Evolutionary conservation across 2,888 invertebrate species (phyloP).

Genomic region (Podabrus alpinus): DNA sequence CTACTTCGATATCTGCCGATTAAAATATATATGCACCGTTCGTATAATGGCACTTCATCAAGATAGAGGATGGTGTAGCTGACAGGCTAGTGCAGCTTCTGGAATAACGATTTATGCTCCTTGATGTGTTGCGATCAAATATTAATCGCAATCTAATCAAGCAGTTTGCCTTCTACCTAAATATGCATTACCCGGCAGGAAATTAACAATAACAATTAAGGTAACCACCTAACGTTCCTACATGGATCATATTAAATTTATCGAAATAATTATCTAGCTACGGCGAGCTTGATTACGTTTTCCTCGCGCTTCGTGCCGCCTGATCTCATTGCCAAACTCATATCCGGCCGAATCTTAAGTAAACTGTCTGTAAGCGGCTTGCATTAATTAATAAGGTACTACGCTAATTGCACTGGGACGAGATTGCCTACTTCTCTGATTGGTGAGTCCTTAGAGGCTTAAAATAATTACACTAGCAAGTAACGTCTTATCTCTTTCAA

Average conservation of each 20-base stretch:
- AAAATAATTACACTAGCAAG: constrained; percentile 47
- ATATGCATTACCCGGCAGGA: constrained; percentile 44
- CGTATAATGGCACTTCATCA: constrained; percentile 39
- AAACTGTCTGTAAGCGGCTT: constrained; percentile 56
- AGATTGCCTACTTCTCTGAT: constrained; percentile 47
- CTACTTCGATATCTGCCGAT: constrained; percentile 46
- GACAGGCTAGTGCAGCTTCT: constrained; percentile 19
- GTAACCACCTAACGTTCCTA: constrained; percentile 50
- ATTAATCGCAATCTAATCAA: constrained; percentile 44
- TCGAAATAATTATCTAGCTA: constrained; percentile 54
- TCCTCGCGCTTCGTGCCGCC: constrained; percentile 34
- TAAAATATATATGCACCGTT: constrained; percentile 42
- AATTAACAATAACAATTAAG: constrained; percentile 55
- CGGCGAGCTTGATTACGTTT: constrained; percentile 49
- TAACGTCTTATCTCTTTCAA: constrained; percentile 34
- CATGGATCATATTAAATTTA: constrained; percentile 55
- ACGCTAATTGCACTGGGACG: constrained; percentile 55
- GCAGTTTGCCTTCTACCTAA: constrained; percentile 34
- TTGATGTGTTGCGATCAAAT: constrained; percentile 39
- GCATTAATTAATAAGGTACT: constrained; percentile 58
- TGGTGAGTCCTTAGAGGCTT: constrained; percentile 43
- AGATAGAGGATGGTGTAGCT: constrained; percentile 27
- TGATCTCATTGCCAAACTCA: constrained; percentile 43
- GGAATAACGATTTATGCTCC: constrained; percentile 37
- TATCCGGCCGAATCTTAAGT: constrained; percentile 54